phyloP scores from a whole-genome alignment of 2,888 invertebrate species.

The Temnothorax ravouxi region DNA sequence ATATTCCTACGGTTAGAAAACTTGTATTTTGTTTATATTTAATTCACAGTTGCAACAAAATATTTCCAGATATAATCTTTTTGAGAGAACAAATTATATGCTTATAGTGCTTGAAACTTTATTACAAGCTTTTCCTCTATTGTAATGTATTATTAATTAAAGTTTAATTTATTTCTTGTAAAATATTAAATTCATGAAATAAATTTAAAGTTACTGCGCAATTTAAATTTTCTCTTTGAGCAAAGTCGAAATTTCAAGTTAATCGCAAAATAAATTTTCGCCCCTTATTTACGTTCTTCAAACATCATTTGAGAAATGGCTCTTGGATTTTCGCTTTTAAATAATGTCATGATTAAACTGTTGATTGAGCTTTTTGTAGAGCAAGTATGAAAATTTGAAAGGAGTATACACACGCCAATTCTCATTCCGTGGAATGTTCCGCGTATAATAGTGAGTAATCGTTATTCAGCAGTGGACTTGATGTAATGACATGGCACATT shows the following conservation, averaged over 20 bases:
- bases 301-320: not conserved
- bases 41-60: not conserved
- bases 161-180: not conserved
- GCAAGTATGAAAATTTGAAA: not conserved
- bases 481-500: conserved; percentile 28
- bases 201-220: conserved; percentile 2
- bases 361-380: not conserved
- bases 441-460: not conserved
- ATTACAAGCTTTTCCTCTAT: not conserved
- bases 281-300: not conserved
- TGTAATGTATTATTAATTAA: conserved; percentile 7
- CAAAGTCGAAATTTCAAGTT: not conserved
- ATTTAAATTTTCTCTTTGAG: not conserved
- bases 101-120: not conserved
- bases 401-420: not conserved
- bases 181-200: conserved; percentile 16
- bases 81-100: not conserved
- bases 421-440: not conserved
- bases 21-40: not conserved
- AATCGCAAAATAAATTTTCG: not conserved
- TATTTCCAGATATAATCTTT: not conserved
- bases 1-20: not conserved
- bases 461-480: conserved; percentile 23
- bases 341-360: conserved; percentile 1
- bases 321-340: not conserved